A percentile compares a stretch with the other conserved stretches of the same genome.
Evolutionary conservation across 1,140 invertebrate genomes (phyloP).

Genomic region (Caenorhabditis brenneri): DNA sequence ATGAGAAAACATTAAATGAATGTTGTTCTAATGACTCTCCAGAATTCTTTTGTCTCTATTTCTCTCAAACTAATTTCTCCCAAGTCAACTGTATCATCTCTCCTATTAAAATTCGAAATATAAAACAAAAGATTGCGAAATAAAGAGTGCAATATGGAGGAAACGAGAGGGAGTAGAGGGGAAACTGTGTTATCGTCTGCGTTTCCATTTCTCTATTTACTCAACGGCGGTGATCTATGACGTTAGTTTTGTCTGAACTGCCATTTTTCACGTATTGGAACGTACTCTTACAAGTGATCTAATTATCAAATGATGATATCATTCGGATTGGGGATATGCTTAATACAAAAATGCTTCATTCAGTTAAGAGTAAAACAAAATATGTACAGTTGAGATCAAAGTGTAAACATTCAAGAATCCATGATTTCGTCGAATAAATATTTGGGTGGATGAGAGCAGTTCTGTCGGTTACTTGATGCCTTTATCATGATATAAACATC

Average conservation of each 20-base stretch:
- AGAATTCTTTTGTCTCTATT: too few relatives aligned
- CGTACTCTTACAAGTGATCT: not conserved
- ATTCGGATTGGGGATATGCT: not conserved
- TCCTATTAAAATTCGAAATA: not conserved
- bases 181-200: not conserved
- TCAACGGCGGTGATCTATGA: slow-evolving; percentile 1
- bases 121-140: not conserved
- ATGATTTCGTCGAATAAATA: not conserved
- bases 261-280: not conserved
- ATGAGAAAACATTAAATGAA: too few relatives aligned
- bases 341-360: not conserved
- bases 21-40: too few relatives aligned
- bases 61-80: not conserved
- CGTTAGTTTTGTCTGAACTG: not conserved
- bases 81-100: not conserved
- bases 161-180: not conserved
- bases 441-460: not conserved
- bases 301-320: not conserved
- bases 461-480: not conserved
- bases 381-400: not conserved
- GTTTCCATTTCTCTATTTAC: slow-evolving; percentile 1
- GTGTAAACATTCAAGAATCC: not conserved
- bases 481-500: not conserved
- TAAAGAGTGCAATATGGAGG: not conserved
- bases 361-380: not conserved